Evolutionary conservation across 2,113 vertebrate genomes (phyloP).

Genomic region (Bos indicus): DNA sequence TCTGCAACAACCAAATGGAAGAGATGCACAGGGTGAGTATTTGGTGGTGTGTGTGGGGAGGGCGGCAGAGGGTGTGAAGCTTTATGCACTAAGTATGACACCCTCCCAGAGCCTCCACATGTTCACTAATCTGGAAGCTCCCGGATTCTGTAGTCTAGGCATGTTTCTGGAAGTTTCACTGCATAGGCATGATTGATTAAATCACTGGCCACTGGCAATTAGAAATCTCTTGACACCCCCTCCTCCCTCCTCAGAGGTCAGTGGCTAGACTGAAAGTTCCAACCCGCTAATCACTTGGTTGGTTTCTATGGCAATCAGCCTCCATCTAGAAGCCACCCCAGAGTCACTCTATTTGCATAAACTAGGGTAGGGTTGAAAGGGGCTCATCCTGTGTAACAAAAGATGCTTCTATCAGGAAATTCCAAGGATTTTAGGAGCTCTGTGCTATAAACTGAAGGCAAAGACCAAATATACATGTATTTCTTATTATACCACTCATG

Average conservation of each 20-base stretch:
- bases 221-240: neutral
- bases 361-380: neutral
- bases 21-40: neutral
- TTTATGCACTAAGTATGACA: neutral
- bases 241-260: neutral
- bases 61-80: fast-evolving
- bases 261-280: neutral
- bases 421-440: neutral
- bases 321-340: neutral
- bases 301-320: neutral
- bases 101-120: neutral
- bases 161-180: neutral
- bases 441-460: neutral
- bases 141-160: neutral
- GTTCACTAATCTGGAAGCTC: neutral
- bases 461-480: neutral
- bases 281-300: neutral
- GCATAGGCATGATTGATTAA: neutral
- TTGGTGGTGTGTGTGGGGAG: too few species aligned
- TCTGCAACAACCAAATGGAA: neutral
- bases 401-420: neutral
- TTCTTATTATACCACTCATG: neutral
- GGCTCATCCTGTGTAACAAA: neutral
- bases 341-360: neutral
- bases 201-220: neutral